Percentiles rank a stretch among this genome's conserved stretches.
These are phyloP conservation scores for Nematostella vectensis DNA, from an alignment of 92 coral and sea anemone genomes.

Conservation along the genomic window DNA sequence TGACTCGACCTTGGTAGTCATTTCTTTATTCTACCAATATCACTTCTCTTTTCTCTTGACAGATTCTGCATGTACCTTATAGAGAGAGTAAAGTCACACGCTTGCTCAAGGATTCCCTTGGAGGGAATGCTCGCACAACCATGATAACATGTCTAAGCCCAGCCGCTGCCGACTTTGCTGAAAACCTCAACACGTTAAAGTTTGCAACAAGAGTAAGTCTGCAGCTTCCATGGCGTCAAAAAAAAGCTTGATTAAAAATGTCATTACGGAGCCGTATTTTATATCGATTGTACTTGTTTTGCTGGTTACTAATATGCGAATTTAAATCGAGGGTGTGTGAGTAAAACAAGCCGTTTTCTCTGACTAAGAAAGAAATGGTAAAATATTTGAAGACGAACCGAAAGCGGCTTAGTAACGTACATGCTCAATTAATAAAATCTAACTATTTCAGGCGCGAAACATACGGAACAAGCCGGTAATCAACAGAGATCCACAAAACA, in stretches of 20 bases:
- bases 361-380: too few species aligned
- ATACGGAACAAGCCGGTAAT: conserved; percentile 90
- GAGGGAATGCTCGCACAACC: conserved; percentile 91
- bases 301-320: not conserved
- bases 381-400: too few species aligned
- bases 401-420: too few species aligned
- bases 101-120: conserved; percentile 81
- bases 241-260: not conserved
- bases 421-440: too few species aligned
- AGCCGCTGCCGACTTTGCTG: conserved; percentile 92
- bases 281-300: not conserved
- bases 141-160: conserved; percentile 98
- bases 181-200: conserved; percentile 85
- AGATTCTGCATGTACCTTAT: conserved; percentile 86
- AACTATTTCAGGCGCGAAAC: conserved; percentile 96
- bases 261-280: not conserved
- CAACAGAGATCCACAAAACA: conserved; percentile 94
- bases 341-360: too few species aligned
- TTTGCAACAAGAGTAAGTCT: conserved; percentile 89
- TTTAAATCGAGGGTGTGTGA: too few species aligned
- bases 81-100: conserved; percentile 94
- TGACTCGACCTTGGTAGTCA: too few species aligned
- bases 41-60: too few species aligned
- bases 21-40: too few species aligned
- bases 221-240: not conserved